Percentiles rank a stretch among this genome's conserved stretches.
phyloP scores from a whole-genome alignment of 2,797 vertebrate genomes.

The Sebastolobus alascanus region DNA sequence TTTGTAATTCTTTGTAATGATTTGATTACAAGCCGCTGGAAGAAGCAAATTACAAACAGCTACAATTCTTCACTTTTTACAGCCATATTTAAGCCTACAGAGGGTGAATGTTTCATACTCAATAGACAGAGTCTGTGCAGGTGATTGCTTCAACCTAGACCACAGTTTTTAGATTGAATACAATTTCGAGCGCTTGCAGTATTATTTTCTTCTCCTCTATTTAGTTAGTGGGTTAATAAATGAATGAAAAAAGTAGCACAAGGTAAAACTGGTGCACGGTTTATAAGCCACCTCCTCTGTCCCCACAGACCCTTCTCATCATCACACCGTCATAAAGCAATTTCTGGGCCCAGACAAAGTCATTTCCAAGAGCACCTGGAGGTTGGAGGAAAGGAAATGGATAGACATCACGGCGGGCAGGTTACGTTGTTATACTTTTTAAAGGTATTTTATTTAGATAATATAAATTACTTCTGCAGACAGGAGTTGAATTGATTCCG shows the following conservation, averaged over 20 bases:
- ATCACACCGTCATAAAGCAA: slow-evolving; percentile 43
- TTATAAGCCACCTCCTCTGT: slow-evolving; percentile 6
- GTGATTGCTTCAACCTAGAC: neutral
- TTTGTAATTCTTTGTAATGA: neutral
- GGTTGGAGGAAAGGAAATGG: slow-evolving; percentile 5
- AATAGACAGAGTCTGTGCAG: neutral
- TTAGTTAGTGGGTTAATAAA: slow-evolving; percentile 14
- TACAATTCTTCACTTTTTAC: neutral
- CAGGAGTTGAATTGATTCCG: neutral
- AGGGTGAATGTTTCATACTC: neutral
- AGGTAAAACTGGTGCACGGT: slow-evolving; percentile 14
- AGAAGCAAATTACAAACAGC: neutral
- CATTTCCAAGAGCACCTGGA: slow-evolving; percentile 23
- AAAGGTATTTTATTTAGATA: neutral
- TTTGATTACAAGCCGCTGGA: neutral
- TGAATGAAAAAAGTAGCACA: slow-evolving; percentile 3
- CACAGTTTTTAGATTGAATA: neutral
- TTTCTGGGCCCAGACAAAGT: slow-evolving; percentile 38
- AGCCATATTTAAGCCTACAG: neutral
- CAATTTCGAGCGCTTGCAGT: neutral
- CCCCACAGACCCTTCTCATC: slow-evolving; percentile 32
- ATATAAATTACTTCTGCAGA: neutral
- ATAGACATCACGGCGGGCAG: neutral
- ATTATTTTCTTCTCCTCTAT: neutral
- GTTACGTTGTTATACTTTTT: neutral